These are phyloP conservation scores for Cassiopea andromeda DNA, from an alignment of 30 jellyfish, hydroid and myxozoan species.

Conservation along the genomic window DNA sequence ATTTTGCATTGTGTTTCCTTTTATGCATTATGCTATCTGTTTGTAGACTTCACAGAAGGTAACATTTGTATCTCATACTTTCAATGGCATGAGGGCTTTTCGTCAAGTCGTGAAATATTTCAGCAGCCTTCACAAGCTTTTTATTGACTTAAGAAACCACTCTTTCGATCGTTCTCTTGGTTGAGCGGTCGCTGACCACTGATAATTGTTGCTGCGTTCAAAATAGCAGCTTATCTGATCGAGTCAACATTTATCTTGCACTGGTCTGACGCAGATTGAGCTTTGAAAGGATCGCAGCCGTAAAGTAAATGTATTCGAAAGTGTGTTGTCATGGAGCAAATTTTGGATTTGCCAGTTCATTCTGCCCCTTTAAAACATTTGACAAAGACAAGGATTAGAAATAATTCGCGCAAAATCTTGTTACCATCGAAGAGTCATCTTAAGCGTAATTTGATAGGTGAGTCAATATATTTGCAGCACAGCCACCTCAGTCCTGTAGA, in stretches of 20 bases:
- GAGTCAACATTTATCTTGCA: constrained; percentile 41
- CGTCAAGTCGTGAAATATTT: neutral
- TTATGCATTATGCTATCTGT: neutral
- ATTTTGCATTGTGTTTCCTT: neutral
- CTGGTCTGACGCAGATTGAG: constrained; percentile 14
- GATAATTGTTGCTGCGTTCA: no score
- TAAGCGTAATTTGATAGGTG: constrained; percentile 30
- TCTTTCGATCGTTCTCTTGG: no score
- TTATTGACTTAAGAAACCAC: neutral
- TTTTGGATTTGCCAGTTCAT: constrained; percentile 54
- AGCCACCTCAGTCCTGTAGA: neutral
- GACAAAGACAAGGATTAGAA: constrained; percentile 57
- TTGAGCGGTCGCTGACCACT: no score
- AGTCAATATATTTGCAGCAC: neutral
- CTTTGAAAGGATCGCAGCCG: constrained; percentile 14
- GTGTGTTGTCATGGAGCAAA: constrained; percentile 60
- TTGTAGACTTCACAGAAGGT: neutral
- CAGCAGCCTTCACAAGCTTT: neutral
- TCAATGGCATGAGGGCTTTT: neutral
- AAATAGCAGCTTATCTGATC: neutral
- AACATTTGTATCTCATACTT: neutral
- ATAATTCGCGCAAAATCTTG: constrained; percentile 49
- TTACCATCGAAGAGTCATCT: constrained; percentile 54
- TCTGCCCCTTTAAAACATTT: constrained; percentile 63
- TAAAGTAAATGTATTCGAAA: constrained; percentile 13